These are phyloP conservation scores for Andrena cerasifolii DNA, from an alignment of 1,140 invertebrate genomes.

Conservation along the genomic window DNA sequence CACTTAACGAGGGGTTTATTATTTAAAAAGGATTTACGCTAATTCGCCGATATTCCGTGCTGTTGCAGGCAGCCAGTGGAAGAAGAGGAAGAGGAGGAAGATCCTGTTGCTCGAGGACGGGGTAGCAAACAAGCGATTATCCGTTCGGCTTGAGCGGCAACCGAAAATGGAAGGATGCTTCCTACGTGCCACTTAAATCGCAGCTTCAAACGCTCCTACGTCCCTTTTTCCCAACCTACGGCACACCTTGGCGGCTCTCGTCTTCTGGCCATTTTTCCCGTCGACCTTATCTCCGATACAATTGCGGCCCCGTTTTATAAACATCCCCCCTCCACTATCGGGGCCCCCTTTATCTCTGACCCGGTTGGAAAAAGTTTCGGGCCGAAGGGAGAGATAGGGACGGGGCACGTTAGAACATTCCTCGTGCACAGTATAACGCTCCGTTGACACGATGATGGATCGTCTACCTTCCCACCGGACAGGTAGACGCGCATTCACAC, in stretches of 20 bases:
- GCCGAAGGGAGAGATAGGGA: constrained; percentile 30
- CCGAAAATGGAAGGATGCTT: constrained; percentile 14
- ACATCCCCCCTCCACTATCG: not conserved
- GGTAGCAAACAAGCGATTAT: constrained; percentile 71
- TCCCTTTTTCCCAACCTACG: not conserved
- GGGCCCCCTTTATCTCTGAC: constrained; percentile 18
- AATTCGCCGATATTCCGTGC: constrained; percentile 66
- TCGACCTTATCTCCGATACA: constrained; percentile 6
- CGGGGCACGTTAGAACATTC: constrained; percentile 54
- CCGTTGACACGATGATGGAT: constrained; percentile 81
- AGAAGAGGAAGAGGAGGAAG: not conserved
- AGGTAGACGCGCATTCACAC: constrained; percentile 68
- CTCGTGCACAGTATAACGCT: constrained; percentile 63
- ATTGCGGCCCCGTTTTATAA: not conserved
- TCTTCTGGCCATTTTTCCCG: not conserved
- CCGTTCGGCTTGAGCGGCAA: constrained; percentile 53
- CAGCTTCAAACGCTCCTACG: not conserved
- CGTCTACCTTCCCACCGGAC: constrained; percentile 67
- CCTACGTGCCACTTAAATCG: constrained; percentile 30
- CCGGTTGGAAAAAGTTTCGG: not conserved
- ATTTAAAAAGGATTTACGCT: constrained; percentile 75
- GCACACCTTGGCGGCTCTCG: not conserved
- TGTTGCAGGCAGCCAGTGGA: no score
- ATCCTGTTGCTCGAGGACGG: constrained; percentile 1
- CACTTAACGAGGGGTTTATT: constrained; percentile 73